These are phyloP conservation scores for Sphaeramia orbicularis DNA, from an alignment of 2,797 vertebrate species.

Conservation along the genomic window DNA sequence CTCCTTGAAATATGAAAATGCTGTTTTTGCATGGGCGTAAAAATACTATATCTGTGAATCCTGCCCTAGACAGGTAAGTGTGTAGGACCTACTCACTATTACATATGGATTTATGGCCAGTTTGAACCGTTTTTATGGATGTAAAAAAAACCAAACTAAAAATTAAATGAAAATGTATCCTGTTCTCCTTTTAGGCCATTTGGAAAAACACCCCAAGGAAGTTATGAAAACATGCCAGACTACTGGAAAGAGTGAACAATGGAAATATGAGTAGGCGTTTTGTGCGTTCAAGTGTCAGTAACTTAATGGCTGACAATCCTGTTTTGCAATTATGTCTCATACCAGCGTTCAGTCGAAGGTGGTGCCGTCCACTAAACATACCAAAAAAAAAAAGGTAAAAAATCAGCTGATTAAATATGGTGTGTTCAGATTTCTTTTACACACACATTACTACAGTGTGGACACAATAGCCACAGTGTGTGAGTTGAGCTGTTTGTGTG, in stretches of 20 bases:
- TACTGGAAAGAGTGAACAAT: conserved; percentile 34
- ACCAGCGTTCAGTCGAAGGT: conserved; percentile 1
- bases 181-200: background rate
- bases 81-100: conserved; percentile 53
- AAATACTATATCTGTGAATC: conserved; percentile 47
- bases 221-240: conserved; percentile 34
- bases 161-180: background rate
- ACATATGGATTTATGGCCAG: conserved; percentile 50
- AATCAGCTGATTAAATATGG: conserved; percentile 2
- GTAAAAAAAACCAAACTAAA: background rate
- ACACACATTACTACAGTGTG: background rate
- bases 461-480: background rate
- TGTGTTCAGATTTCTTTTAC: background rate
- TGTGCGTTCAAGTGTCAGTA: background rate
- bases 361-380: background rate
- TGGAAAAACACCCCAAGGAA: conserved; percentile 16
- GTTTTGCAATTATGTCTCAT: background rate
- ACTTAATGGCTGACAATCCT: background rate
- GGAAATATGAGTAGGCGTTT: background rate
- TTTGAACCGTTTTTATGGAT: conserved; percentile 28
- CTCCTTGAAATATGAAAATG: conserved; percentile 29
- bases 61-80: conserved; percentile 8
- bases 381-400: background rate
- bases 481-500: conserved; percentile 1
- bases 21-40: conserved; percentile 6